Percentiles rank a stretch among this genome's conserved stretches.
phyloP scores from a whole-genome alignment of 2,797 vertebrate species.

The Yasuhikotakia modesta region DNA sequence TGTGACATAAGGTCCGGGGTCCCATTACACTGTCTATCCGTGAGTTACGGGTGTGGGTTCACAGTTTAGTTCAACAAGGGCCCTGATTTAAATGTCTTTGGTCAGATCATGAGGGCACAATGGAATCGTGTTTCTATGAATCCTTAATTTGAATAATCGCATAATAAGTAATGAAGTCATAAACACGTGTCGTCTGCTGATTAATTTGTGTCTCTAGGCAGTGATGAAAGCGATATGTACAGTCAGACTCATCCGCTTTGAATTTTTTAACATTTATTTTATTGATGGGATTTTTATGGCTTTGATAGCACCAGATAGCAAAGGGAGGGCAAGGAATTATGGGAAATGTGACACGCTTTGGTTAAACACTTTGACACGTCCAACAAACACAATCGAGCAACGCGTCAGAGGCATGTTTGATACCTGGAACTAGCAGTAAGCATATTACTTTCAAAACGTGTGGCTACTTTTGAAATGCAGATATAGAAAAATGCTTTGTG shows the following conservation, averaged over 20 bases:
- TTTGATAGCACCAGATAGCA: not conserved
- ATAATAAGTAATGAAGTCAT: conserved; percentile 6
- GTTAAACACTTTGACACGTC: too few species aligned
- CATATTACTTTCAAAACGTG: too few species aligned
- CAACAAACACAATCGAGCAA: too few species aligned
- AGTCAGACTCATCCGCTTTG: not conserved
- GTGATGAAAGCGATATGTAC: not conserved
- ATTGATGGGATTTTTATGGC: not conserved
- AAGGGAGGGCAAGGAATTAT: not conserved
- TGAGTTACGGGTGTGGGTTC: not conserved
- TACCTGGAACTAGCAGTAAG: too few species aligned
- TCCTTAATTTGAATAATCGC: conserved; percentile 13
- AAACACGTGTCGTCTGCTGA: not conserved
- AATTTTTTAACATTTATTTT: conserved; percentile 7
- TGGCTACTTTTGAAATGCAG: too few species aligned
- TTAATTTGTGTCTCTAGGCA: not conserved
- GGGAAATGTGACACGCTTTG: too few species aligned
- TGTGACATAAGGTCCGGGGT: not conserved
- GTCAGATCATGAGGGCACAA: conserved; percentile 12
- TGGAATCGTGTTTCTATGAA: conserved; percentile 9
- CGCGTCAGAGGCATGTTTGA: too few species aligned
- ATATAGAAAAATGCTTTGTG: too few species aligned
- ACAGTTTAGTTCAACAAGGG: conserved; percentile 15
- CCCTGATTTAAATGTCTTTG: conserved; percentile 36
- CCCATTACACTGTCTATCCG: conserved; percentile 3